Conservation (phyloP, 2,888 invertebrate genomes). For the Deroplatys truncata region DNA sequence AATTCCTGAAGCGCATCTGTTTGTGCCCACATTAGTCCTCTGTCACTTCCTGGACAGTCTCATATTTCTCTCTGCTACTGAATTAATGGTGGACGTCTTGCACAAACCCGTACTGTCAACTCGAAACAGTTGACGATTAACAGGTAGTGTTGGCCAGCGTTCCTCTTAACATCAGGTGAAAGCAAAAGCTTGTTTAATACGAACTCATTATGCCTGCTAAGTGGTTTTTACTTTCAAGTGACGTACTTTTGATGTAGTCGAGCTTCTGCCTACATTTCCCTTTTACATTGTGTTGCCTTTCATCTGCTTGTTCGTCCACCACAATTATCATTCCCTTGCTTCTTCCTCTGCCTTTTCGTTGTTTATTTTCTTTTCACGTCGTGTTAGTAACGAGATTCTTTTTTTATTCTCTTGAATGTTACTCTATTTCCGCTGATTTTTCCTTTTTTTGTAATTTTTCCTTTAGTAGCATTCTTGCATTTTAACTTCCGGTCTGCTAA, state of each 20-base stretch:
- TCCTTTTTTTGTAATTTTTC: too few relatives aligned
- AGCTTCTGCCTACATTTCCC: not conserved
- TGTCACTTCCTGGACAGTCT: not conserved
- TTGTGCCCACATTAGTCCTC: not conserved
- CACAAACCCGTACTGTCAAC: not conserved
- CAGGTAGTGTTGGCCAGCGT: not conserved
- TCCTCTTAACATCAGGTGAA: not conserved
- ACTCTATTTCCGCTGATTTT: too few relatives aligned
- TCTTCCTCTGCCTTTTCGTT: not conserved
- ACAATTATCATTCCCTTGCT: not conserved
- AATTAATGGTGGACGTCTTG: too few relatives aligned
- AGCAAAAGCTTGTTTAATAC: not conserved
- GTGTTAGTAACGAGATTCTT: too few relatives aligned
- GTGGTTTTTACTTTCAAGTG: not conserved
- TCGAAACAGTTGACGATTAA: not conserved
- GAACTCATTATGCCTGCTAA: not conserved
- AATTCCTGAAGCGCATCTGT: not conserved
- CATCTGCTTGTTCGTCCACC: not conserved
- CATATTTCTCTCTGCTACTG: not conserved
- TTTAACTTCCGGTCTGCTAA: too few relatives aligned
- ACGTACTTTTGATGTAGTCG: not conserved
- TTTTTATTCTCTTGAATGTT: too few relatives aligned
- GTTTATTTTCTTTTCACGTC: too few relatives aligned
- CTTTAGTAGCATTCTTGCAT: too few relatives aligned
- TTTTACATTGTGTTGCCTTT: not conserved